Percentiles rank a stretch among this genome's conserved stretches.
Conservation (phyloP, 1,140 invertebrate species). For the Calephelis virginiensis region DNA sequence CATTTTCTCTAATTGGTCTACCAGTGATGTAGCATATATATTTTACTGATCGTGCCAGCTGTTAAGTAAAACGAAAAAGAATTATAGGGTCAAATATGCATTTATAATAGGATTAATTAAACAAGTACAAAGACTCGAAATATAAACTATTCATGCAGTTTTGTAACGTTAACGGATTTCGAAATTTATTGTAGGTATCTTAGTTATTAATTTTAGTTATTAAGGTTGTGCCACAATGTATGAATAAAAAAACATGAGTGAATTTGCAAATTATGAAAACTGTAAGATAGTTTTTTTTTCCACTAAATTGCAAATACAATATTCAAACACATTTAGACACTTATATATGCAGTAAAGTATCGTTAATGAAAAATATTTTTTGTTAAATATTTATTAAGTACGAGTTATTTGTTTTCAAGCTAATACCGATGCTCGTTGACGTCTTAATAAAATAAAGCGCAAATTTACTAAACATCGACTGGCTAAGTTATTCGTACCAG, state of each 20-base stretch:
- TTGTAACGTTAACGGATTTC: neutral
- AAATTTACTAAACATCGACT: no score
- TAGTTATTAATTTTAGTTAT: neutral
- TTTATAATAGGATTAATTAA: conserved; percentile 67
- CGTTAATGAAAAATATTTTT: no score
- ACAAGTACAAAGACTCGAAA: conserved; percentile 69
- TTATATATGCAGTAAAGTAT: no score
- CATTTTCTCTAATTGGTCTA: neutral
- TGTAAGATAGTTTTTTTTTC: no score
- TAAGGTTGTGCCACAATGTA: conserved; percentile 8
- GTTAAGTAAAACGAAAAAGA: conserved; percentile 17
- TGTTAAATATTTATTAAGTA: no score
- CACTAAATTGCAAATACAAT: neutral
- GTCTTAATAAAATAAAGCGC: no score
- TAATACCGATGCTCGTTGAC: no score
- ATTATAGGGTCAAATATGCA: conserved; percentile 60
- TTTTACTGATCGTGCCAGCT: neutral
- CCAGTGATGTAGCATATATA: conserved; percentile 7
- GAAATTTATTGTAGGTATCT: conserved; percentile 1
- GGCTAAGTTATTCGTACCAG: no score
- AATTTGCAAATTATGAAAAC: neutral
- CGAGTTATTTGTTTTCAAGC: no score
- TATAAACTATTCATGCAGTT: conserved; percentile 32
- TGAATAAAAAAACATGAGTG: neutral
- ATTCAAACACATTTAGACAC: no score